Evolutionary conservation across 2,113 vertebrate species (phyloP).

Genomic region (Nannobrachium achirus): DNA sequence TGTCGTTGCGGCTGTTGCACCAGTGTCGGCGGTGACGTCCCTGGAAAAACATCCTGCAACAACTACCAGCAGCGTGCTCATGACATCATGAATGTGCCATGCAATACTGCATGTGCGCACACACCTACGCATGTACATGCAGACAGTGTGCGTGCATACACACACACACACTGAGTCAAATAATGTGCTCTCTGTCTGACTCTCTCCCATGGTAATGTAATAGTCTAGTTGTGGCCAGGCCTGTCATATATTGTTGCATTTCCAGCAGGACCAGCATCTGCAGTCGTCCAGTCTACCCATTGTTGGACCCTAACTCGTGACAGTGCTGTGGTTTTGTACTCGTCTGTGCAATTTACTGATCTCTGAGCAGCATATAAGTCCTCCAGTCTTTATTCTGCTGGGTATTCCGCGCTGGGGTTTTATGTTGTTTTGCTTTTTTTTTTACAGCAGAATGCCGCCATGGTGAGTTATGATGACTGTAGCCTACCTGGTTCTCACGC

Average conservation of each 20-base stretch:
- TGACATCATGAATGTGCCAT: no score
- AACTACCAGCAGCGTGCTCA: not conserved
- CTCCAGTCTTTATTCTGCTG: conserved; percentile 27
- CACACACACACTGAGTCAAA: conserved; percentile 15
- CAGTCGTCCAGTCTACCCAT: conserved; percentile 54
- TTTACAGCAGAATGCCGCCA: conserved; percentile 23
- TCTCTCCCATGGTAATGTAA: conserved; percentile 53
- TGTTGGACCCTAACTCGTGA: conserved; percentile 61
- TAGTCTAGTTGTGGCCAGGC: conserved; percentile 50
- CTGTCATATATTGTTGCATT: conserved; percentile 60
- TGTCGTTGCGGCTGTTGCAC: conserved; percentile 37
- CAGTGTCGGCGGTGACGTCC: conserved; percentile 26
- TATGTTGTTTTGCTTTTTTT: not conserved
- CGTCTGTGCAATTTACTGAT: conserved; percentile 52
- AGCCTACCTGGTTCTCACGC: conserved; percentile 16
- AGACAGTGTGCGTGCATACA: no score
- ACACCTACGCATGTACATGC: conserved; percentile 26
- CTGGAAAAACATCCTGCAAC: not conserved
- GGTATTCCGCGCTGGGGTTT: no score
- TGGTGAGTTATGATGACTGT: conserved; percentile 19
- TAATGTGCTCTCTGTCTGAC: conserved; percentile 32
- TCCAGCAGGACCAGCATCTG: conserved; percentile 49
- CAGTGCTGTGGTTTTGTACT: conserved; percentile 59
- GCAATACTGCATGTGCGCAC: no score
- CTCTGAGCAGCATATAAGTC: conserved; percentile 60